A percentile compares a stretch with the other conserved stretches of the same genome.
Evolutionary conservation across 2,888 invertebrate genomes (phyloP).

Genomic region (Mythimna pallens): DNA sequence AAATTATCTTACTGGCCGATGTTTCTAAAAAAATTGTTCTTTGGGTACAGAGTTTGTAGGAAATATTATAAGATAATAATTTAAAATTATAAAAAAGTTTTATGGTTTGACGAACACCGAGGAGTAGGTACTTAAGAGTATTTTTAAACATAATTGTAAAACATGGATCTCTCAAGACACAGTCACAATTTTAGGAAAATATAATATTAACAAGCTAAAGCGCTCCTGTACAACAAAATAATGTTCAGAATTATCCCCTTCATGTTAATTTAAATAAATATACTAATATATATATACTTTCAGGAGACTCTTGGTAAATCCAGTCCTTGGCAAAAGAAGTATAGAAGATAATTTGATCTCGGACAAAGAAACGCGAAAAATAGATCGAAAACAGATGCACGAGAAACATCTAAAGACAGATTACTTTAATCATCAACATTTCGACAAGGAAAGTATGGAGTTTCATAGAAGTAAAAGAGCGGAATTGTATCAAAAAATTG

Average conservation of each 20-base stretch:
- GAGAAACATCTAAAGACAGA: slow-evolving; percentile 73
- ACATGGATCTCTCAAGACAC: not conserved
- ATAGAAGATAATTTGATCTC: slow-evolving; percentile 68
- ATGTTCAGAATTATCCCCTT: not conserved
- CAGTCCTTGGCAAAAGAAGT: slow-evolving; percentile 87
- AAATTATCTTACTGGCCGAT: slow-evolving; percentile 35
- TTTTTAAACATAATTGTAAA: not conserved
- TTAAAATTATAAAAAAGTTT: not conserved
- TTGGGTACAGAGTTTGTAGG: not conserved
- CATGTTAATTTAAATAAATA: not conserved
- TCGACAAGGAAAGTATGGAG: slow-evolving; percentile 79
- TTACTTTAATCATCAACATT: slow-evolving; percentile 75
- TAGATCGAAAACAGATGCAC: slow-evolving; percentile 83
- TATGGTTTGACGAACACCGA: not conserved
- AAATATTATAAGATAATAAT: not conserved
- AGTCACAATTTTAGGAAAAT: not conserved
- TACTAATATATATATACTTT: not conserved
- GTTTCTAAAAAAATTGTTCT: not conserved
- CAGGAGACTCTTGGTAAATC: slow-evolving; percentile 79
- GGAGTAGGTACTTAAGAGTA: not conserved
- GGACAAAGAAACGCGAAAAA: slow-evolving; percentile 80
- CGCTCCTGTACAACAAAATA: not conserved
- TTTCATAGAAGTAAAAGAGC: slow-evolving; percentile 92
- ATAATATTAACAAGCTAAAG: not conserved
- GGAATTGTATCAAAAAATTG: slow-evolving; percentile 91